Conservation (phyloP, 2,888 invertebrate genomes). For the Lasioglossum zephyrum region DNA sequence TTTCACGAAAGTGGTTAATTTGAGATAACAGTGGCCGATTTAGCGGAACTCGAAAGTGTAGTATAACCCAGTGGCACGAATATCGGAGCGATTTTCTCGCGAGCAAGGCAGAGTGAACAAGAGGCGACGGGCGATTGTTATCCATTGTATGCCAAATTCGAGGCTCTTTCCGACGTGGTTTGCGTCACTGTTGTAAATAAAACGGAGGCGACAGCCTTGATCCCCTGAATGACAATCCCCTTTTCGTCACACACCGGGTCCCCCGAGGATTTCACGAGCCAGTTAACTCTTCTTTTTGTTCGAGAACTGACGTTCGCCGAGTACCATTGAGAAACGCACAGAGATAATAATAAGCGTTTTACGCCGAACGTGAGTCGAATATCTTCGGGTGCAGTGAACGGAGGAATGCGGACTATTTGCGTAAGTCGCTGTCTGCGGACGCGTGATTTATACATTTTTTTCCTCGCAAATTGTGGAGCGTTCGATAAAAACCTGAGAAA, state of each 20-base stretch:
- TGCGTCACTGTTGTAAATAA: conserved; percentile 44
- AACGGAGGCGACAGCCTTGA: conserved; percentile 25
- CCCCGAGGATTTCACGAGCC: neutral
- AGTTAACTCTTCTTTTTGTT: neutral
- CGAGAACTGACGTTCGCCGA: neutral
- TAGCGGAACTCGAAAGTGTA: conserved; percentile 58
- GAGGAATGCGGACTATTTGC: neutral
- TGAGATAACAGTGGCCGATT: conserved; percentile 38
- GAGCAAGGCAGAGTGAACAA: conserved; percentile 28
- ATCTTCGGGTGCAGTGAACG: neutral
- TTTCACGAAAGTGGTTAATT: conserved; percentile 41
- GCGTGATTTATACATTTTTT: neutral
- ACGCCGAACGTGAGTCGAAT: neutral
- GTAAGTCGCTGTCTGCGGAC: neutral
- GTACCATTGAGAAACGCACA: neutral
- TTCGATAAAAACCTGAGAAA: neutral
- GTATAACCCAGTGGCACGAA: conserved; percentile 65
- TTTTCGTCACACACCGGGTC: neutral
- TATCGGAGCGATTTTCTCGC: conserved; percentile 52
- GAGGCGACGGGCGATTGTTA: neutral
- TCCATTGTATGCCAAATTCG: conserved; percentile 51
- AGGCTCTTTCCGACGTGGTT: conserved; percentile 29
- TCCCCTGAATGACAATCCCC: conserved; percentile 23
- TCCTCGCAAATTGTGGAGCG: neutral
- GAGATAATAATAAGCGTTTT: neutral